These are phyloP conservation scores for Drosophila antonietae DNA, from an alignment of 2,888 invertebrate genomes.

Conservation along the genomic window DNA sequence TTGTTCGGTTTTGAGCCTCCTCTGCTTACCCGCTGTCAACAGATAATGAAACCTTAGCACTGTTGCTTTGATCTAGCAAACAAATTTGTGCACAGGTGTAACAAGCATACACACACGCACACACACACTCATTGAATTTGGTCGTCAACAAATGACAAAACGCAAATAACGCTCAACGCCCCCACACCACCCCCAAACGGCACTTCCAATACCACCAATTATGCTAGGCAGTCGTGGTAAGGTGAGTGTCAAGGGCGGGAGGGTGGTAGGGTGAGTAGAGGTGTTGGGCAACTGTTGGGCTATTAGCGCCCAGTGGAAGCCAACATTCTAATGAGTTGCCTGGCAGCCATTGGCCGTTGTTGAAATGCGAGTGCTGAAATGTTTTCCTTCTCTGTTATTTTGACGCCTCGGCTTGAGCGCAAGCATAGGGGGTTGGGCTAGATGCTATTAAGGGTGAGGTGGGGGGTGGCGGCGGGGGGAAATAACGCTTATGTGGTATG, in stretches of 20 bases:
- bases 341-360: constrained; percentile 62
- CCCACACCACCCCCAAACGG: too few relatives aligned
- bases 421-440: background rate
- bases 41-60: constrained; percentile 71
- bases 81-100: constrained; percentile 47
- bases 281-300: constrained; percentile 34
- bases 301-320: constrained; percentile 63
- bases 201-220: constrained; percentile 56
- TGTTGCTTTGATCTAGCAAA: constrained; percentile 66
- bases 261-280: background rate
- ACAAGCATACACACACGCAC: constrained; percentile 9
- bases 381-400: constrained; percentile 66
- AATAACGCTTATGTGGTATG: constrained; percentile 5
- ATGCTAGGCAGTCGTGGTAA: constrained; percentile 31
- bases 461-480: background rate
- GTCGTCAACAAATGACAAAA: constrained; percentile 57
- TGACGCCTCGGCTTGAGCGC: constrained; percentile 48
- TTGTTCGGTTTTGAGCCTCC: background rate
- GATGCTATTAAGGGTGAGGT: background rate
- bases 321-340: constrained; percentile 77
- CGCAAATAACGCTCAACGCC: constrained; percentile 32
- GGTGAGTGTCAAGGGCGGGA: background rate
- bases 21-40: background rate
- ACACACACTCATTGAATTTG: constrained; percentile 25
- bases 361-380: constrained; percentile 72